Evolutionary conservation across 1,140 invertebrate species (phyloP), one percentile per base, ranked within the genome.

Genomic region (Lutraria rhynchaena): DNA sequence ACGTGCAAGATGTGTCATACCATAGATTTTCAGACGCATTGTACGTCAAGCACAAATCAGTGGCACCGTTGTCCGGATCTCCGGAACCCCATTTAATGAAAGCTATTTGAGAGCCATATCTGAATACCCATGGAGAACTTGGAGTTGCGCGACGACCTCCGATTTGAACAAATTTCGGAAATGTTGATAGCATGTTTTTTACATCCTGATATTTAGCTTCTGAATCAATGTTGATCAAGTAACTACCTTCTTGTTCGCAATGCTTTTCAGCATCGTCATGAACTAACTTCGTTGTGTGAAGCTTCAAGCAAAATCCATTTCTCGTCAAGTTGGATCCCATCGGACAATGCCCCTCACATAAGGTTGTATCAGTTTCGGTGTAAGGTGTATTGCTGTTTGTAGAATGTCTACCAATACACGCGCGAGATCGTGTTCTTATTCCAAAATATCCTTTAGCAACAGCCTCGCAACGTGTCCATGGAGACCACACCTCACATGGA

Each of bases 271-370:
- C 57, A 33, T 60, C 57, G 57, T 60, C 57, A 7, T 35, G 57
- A 35, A 1, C 37, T 33, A 15, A 19, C 15, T 1, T 1, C 15
- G 29, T 33, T 2, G 9, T 27, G 22, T 35, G n/a, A 29, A 60
- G 31, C 24, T 60, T 60, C 27, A 60, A 1, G 15, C 57, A 60
- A 15, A 60, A 60, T 35, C 57, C 57, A 35, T 60, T 60, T 35
- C 7, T n/a, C 3, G 57, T 60, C 4, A 33, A 19, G 57, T 60
- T 60, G 15, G 33, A 60, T 13, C 19, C 1, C 37, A 33, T 9
- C 1, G 57, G 57, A 60, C 57, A 60, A 13, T 17, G 1, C 15
- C 57, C 57, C 37, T 60, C 57, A 60, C 57, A 60, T 35, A 60
- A 19, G 9, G 29, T 24, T 13, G n/a, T 33, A 1, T 60, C 57